These are phyloP conservation scores for Mandrillus leucophaeus DNA, from an alignment of 2,113 vertebrate genomes.

Conservation along the genomic window DNA sequence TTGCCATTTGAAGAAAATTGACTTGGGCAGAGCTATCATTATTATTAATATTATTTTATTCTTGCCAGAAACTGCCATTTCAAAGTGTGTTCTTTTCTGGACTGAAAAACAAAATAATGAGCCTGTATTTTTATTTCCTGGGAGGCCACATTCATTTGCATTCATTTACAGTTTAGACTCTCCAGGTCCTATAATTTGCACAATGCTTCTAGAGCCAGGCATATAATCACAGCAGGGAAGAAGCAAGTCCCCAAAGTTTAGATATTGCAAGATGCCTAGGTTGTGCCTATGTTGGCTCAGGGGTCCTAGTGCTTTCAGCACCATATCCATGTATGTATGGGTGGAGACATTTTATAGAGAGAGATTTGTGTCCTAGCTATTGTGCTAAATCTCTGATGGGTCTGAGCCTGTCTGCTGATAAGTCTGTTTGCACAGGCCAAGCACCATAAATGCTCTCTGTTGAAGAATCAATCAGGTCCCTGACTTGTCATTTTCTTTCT, in stretches of 20 bases:
- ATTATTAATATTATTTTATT: slow-evolving; percentile 58
- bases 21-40: slow-evolving; percentile 71
- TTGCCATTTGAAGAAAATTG: slow-evolving; percentile 71
- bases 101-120: slow-evolving; percentile 81
- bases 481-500: background rate
- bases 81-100: slow-evolving; percentile 63
- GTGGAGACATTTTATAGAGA: background rate
- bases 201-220: slow-evolving; percentile 41
- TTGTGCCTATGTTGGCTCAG: slow-evolving; percentile 16
- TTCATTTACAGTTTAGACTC: slow-evolving; percentile 73
- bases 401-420: background rate
- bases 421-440: background rate
- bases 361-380: background rate
- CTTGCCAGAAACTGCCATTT: slow-evolving; percentile 62
- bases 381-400: background rate
- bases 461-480: background rate
- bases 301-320: background rate
- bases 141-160: slow-evolving; percentile 75
- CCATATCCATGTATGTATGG: background rate
- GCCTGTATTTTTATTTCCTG: slow-evolving; percentile 73
- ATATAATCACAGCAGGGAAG: slow-evolving; percentile 12
- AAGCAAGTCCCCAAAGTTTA: slow-evolving; percentile 43
- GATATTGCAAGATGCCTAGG: background rate
- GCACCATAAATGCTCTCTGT: background rate
- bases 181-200: slow-evolving; percentile 67